Percentiles rank a stretch among this genome's conserved stretches.
These are phyloP conservation scores for Callorhinus ursinus DNA, from an alignment of 2,113 vertebrate genomes.

Conservation along the genomic window DNA sequence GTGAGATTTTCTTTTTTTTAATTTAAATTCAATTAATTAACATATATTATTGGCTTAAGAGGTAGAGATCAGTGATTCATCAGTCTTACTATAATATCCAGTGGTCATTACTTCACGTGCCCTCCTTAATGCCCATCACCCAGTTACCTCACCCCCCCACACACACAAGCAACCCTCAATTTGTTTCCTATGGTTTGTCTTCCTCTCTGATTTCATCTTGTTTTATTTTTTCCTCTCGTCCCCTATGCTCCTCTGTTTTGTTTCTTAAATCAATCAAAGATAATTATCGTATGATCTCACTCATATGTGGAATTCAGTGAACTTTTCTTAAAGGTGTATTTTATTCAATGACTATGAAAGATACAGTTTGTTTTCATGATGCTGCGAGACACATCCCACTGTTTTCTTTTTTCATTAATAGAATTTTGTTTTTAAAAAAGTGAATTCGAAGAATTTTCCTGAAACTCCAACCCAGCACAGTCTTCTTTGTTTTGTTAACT, in stretches of 20 bases:
- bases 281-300: background rate
- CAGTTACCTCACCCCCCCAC: no score
- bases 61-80: background rate
- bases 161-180: no score
- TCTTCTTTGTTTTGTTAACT: background rate
- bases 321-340: background rate
- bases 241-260: no score
- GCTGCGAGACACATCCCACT: background rate
- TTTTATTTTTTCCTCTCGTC: background rate
- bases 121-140: no score
- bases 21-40: background rate
- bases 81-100: background rate
- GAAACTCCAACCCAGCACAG: background rate
- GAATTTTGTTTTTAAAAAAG: conserved; percentile 4
- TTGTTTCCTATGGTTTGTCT: background rate
- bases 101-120: no score
- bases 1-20: background rate
- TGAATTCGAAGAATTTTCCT: conserved; percentile 1
- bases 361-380: background rate
- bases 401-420: background rate
- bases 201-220: background rate
- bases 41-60: background rate
- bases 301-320: background rate
- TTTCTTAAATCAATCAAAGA: background rate
- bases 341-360: background rate